Base-by-base conservation (phyloP, 2,113 vertebrate species). In the Sinocyclocheilus anshuiensis region DNA sequence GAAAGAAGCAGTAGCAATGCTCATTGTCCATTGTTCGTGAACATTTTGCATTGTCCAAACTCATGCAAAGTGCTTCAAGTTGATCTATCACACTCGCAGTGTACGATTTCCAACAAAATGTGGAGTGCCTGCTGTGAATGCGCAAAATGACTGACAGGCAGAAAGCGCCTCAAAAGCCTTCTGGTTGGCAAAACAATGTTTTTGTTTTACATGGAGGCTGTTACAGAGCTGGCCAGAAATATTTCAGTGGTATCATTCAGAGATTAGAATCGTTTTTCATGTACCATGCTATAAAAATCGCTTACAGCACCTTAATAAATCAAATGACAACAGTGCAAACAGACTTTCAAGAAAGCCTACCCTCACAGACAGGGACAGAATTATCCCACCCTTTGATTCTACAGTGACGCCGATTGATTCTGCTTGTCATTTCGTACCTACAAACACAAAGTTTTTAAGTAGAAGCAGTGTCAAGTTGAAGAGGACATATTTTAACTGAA, bases 381-480 rank as follows among this genome's bases (percentile, higher is more conserved):
- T 92, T 92, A 86, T 94, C 93, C 95, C 94, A 95, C 24, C 94
- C 94, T 1, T 63, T 8, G 20, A 65, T 36, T 86, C 88, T 57
- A 87, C 94, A 95, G n/a, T 9, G 72, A 0, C 93, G 90, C 2
- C 0, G 4, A 87, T 61, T 90, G 15, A 12, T 57, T 5, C 92
- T 90, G 87, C 91, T 95, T 63, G 90, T 88, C 94, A 95, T 95
- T 18, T 90, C 79, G 83, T 93, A 94, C 67, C 94, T 95, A 85
- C 2, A 1, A 53, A 61, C 39, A 86, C 24, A 81, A 84, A 11
- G 6, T 74, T 33, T 50, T 81, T 45, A 50, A 50, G 10, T 76
- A 13, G 1, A 24, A 9, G 24, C 3, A n/a, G 36, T 33, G 6
- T 81, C 12, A 63, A 18, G 4, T 24, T 1, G 2, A 26, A 24